phyloP scores from a whole-genome alignment of 2,113 vertebrate species.

The Cervus canadensis region DNA sequence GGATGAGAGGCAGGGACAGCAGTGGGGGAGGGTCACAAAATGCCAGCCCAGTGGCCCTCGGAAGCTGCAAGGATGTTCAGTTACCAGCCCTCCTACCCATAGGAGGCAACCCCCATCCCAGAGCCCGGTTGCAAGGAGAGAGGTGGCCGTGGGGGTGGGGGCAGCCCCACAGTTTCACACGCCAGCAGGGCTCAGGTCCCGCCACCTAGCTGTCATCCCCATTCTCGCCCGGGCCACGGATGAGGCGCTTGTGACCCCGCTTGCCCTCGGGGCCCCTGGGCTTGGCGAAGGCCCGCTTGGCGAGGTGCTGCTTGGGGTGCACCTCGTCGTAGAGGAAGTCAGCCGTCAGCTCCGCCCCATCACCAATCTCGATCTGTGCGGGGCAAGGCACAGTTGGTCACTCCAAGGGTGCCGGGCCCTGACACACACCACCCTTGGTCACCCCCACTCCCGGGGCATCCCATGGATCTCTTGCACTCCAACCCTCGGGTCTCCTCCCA shows the following conservation, averaged over 20 bases:
- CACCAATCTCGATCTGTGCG: constrained; percentile 93
- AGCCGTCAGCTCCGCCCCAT: constrained; percentile 91
- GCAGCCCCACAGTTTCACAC: constrained; percentile 8
- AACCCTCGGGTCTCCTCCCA: not conserved
- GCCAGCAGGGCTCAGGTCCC: not conserved
- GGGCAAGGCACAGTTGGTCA: not conserved
- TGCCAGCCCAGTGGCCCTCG: not conserved
- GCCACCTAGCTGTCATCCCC: constrained; percentile 91
- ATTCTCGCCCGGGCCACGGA: constrained; percentile 91
- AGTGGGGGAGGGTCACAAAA: not conserved
- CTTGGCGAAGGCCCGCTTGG: constrained; percentile 96
- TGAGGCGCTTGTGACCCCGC: constrained; percentile 95
- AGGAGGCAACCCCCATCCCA: not conserved
- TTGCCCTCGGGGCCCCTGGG: constrained; percentile 96
- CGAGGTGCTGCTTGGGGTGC: constrained; percentile 95
- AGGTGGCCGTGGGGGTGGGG: constrained; percentile 41
- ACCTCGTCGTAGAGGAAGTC: constrained; percentile 98
- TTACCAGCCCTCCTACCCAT: not conserved
- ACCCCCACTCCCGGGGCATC: not conserved
- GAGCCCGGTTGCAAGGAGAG: not conserved
- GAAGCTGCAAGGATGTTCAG: not conserved
- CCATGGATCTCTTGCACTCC: not conserved
- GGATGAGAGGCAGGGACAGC: not conserved
- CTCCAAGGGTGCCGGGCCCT: not conserved
- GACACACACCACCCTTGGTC: not conserved